Evolutionary conservation across 2,113 vertebrate genomes (phyloP).

Genomic region (Dromaius novaehollandiae): DNA sequence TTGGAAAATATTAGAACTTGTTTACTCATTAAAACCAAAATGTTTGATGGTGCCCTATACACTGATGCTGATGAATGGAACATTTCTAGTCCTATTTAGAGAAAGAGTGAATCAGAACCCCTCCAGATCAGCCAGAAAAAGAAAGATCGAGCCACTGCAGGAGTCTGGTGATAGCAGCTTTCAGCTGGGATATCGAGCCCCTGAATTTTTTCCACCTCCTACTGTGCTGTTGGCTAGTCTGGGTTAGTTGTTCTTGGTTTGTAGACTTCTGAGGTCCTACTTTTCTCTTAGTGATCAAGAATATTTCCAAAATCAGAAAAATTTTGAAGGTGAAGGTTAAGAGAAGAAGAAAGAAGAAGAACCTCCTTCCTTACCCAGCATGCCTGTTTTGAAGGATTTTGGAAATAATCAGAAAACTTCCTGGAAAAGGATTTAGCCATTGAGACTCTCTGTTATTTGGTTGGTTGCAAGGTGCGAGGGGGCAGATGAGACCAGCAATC

Average conservation of each 20-base stretch:
- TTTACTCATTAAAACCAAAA: conserved; percentile 24
- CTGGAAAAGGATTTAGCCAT: not conserved
- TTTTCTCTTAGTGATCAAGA: not conserved
- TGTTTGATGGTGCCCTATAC: not conserved
- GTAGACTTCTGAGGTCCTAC: not conserved
- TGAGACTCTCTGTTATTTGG: not conserved
- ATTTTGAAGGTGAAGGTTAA: not conserved
- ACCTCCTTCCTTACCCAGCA: not conserved
- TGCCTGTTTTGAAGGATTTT: not conserved
- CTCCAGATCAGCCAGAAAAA: not conserved
- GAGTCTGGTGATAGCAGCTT: not conserved
- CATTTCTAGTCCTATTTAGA: conserved; percentile 13
- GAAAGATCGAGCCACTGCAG: not conserved
- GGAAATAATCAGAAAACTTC: not conserved
- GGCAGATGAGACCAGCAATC: not conserved
- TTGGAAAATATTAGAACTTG: conserved; percentile 34
- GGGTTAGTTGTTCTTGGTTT: not conserved
- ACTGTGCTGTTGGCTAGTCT: not conserved
- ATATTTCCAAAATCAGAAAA: not conserved
- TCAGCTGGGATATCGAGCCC: not conserved
- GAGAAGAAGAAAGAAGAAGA: not conserved
- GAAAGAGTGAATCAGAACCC: not conserved
- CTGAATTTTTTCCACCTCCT: not conserved
- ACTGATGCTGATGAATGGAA: not conserved
- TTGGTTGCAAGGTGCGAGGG: not conserved